Evolutionary conservation across 2,797 vertebrate species (phyloP).

Genomic region (Loriculus beryllinus): DNA sequence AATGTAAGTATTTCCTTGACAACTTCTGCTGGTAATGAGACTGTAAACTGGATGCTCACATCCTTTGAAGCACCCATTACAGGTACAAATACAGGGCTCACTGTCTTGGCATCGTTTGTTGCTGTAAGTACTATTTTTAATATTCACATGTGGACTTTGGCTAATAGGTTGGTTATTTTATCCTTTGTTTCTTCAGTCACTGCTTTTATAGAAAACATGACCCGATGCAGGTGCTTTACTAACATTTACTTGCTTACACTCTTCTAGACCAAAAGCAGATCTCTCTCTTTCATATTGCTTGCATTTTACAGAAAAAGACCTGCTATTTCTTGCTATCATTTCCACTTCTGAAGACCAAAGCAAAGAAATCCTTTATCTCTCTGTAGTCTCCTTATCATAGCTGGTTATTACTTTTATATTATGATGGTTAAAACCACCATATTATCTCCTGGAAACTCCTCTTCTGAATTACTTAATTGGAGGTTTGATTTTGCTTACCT

Average conservation of each 20-base stretch:
- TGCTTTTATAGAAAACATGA: conserved; percentile 3
- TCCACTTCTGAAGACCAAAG: not conserved
- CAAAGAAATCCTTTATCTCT: not conserved
- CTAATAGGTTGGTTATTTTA: not conserved
- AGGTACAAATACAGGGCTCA: not conserved
- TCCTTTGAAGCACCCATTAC: not conserved
- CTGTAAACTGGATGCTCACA: not conserved
- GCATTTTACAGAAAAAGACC: not conserved
- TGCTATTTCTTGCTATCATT: not conserved
- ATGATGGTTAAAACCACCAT: not conserved
- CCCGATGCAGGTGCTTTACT: not conserved
- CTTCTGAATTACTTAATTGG: not conserved
- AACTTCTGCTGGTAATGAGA: not conserved
- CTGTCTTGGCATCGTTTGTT: not conserved
- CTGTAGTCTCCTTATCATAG: not conserved
- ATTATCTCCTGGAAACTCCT: not conserved
- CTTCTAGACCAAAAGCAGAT: conserved; percentile 7
- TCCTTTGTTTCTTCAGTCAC: conserved; percentile 11
- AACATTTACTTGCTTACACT: not conserved
- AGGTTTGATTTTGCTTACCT: not conserved
- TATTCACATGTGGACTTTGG: conserved; percentile 1
- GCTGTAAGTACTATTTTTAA: conserved; percentile 8
- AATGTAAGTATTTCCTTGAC: not conserved
- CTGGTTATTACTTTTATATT: not conserved
- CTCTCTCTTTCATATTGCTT: not conserved